phyloP scores from a whole-genome alignment of 2,888 invertebrate genomes.

The Leptinotarsa juncta region DNA sequence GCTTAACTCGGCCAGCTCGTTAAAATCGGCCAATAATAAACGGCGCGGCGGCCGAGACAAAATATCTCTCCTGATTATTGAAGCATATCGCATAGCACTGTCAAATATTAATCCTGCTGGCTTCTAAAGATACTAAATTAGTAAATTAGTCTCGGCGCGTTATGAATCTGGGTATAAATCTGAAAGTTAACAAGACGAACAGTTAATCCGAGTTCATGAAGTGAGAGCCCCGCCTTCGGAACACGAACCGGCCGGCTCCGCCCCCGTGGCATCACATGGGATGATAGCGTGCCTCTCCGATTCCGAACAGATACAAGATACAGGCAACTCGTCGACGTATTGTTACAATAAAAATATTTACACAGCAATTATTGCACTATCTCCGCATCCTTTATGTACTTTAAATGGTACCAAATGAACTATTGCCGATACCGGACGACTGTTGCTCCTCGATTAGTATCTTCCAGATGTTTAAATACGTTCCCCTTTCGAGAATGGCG shows the following conservation, averaged over 20 bases:
- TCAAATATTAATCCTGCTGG: conserved; percentile 44
- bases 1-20: not conserved
- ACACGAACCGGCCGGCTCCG: conserved; percentile 63
- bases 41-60: conserved; percentile 9
- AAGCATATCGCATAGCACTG: conserved; percentile 17
- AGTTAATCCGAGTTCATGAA: conserved; percentile 61
- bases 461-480: conserved; percentile 22
- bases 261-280: conserved; percentile 63
- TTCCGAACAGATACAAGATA: conserved; percentile 49
- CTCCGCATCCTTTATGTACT: conserved; percentile 44
- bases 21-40: conserved; percentile 16
- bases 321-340: conserved; percentile 39
- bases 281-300: conserved; percentile 54
- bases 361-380: conserved; percentile 61
- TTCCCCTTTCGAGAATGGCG: conserved; percentile 15
- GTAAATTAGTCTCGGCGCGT: conserved; percentile 44
- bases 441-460: conserved; percentile 18
- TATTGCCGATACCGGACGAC: conserved; percentile 32
- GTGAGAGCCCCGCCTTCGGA: conserved; percentile 62
- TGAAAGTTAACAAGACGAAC: conserved; percentile 65
- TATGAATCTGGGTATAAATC: conserved; percentile 61
- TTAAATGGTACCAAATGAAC: conserved; percentile 47
- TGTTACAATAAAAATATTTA: conserved; percentile 65
- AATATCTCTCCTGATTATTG: conserved; percentile 13
- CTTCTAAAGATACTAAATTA: conserved; percentile 51